Conservation (phyloP, 1,140 invertebrate genomes). For the Heliothis virescens region DNA sequence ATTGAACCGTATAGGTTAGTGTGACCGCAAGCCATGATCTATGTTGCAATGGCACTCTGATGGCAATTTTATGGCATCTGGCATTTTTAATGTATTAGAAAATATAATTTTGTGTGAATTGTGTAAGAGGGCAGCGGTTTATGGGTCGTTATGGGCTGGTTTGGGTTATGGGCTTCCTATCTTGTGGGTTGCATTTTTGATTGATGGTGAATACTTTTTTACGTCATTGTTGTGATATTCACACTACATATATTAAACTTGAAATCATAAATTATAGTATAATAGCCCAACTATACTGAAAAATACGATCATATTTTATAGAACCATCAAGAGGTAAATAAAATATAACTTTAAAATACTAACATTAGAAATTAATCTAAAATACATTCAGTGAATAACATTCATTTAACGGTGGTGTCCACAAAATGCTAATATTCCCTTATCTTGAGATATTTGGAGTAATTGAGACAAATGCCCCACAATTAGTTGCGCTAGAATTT, state of each 20-base stretch:
- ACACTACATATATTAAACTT: background rate
- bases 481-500: constrained; percentile 6
- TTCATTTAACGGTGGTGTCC: constrained; percentile 15
- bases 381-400: background rate
- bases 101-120: constrained; percentile 21
- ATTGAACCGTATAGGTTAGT: constrained; percentile 2
- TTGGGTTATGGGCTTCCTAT: constrained; percentile 3
- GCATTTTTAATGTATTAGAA: constrained; percentile 20
- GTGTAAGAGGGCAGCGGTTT: constrained; percentile 18
- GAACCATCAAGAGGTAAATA: background rate
- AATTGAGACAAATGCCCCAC: constrained; percentile 37
- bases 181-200: background rate
- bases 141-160: background rate
- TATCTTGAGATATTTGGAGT: constrained; percentile 35
- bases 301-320: background rate
- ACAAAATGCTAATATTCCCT: constrained; percentile 9
- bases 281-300: too few species aligned
- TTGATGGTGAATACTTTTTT: too few species aligned
- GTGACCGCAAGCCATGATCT: constrained; percentile 12
- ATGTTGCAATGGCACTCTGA: background rate
- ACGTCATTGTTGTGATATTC: background rate
- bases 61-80: constrained; percentile 38
- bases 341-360: too few species aligned
- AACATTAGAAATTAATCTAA: background rate
- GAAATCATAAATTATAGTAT: background rate